These are phyloP conservation scores for Laterallus jamaicensis DNA, from an alignment of 2,113 vertebrate species.

Conservation along the genomic window DNA sequence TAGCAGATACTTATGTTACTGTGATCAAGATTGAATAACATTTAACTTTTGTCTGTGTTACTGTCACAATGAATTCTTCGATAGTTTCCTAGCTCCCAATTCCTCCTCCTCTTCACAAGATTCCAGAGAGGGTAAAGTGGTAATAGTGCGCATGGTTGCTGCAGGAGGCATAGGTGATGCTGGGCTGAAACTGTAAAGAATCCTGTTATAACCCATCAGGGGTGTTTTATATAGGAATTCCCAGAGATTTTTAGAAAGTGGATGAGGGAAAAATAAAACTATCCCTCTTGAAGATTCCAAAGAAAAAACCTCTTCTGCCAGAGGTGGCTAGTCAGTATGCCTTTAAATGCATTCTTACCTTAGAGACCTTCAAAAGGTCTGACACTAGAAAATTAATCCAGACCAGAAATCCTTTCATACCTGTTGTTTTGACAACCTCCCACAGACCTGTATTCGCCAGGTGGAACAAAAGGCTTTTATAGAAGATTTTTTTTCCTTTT, in stretches of 20 bases:
- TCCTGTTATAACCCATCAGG: not conserved
- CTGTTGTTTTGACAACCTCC: not conserved
- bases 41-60: not conserved
- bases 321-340: not conserved
- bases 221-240: not conserved
- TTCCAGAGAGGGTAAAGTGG: not conserved
- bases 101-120: not conserved
- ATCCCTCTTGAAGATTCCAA: not conserved
- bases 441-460: not conserved
- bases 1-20: not conserved
- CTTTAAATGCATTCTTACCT: not conserved
- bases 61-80: not conserved
- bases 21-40: not conserved
- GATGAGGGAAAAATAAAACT: not conserved
- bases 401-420: not conserved
- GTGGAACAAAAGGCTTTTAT: not conserved
- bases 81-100: not conserved
- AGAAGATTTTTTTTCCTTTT: not conserved
- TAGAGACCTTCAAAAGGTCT: not conserved
- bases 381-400: not conserved
- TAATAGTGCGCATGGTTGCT: fast-evolving
- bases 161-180: not conserved
- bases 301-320: not conserved
- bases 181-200: not conserved
- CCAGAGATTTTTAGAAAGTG: not conserved